These are phyloP conservation scores for Ephestia elutella DNA, from an alignment of 1,140 invertebrate species.

Conservation along the genomic window DNA sequence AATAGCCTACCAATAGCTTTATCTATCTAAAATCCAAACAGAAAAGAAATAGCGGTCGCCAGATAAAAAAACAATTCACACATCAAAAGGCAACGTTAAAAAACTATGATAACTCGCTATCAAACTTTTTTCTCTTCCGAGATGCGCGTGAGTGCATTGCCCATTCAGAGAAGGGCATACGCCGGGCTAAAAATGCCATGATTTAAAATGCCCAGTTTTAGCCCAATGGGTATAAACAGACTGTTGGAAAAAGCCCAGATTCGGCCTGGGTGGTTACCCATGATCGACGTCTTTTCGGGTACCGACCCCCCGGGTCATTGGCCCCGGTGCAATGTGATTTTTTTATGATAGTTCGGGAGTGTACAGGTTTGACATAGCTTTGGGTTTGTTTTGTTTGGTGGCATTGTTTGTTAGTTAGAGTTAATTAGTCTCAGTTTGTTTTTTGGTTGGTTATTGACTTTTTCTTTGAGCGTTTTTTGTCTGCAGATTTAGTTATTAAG, in stretches of 20 bases:
- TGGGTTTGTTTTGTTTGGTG: neutral
- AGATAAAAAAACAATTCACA: neutral
- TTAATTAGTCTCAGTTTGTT: neutral
- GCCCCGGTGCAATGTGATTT: conserved; percentile 27
- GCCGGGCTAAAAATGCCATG: no score
- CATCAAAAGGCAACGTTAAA: neutral
- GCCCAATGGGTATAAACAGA: no score
- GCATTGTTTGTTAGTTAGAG: neutral
- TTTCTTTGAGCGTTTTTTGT: neutral
- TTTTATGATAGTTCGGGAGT: conserved; percentile 24
- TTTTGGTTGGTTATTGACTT: neutral
- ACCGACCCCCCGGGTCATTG: conserved; percentile 21
- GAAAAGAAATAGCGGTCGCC: neutral
- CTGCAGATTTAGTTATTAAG: no score
- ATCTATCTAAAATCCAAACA: neutral
- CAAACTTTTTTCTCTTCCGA: conserved; percentile 4
- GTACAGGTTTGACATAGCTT: conserved; percentile 1
- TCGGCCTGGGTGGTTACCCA: no score
- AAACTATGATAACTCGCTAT: neutral
- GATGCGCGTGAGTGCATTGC: conserved; percentile 29
- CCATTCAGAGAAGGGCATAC: conserved; percentile 7
- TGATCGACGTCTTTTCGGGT: conserved; percentile 23
- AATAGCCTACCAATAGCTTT: no score
- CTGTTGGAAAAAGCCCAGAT: no score
- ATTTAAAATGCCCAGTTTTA: no score